Conservation (phyloP, 2,888 invertebrate genomes). For the Drosophila siamana region DNA sequence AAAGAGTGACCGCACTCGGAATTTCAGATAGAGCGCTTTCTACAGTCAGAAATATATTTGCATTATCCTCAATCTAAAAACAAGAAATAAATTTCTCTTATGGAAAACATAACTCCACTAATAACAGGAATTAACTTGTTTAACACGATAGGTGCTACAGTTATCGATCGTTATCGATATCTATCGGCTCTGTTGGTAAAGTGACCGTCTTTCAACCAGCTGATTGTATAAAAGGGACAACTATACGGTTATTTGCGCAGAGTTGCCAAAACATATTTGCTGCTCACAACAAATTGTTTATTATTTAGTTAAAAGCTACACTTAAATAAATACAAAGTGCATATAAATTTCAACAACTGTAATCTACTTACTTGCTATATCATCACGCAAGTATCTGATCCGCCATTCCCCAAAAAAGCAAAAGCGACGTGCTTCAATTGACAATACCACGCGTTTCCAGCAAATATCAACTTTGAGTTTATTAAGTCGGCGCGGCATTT, state of each 20-base stretch:
- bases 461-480: constrained; percentile 29
- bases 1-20: background rate
- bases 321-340: constrained; percentile 26
- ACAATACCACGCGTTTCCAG: constrained; percentile 27
- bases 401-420: background rate
- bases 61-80: too few species aligned
- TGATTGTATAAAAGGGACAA: constrained; percentile 41
- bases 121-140: too few species aligned
- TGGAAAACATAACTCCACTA: too few species aligned
- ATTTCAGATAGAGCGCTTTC: background rate
- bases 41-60: too few species aligned
- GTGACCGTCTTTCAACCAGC: constrained; percentile 43
- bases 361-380: background rate
- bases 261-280: constrained; percentile 41
- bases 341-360: background rate
- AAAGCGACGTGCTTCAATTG: background rate
- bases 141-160: constrained; percentile 28
- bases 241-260: constrained; percentile 19
- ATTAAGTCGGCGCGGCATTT: constrained; percentile 28
- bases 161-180: constrained; percentile 40
- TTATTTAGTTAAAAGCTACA: constrained; percentile 40
- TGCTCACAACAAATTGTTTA: constrained; percentile 57
- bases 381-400: background rate
- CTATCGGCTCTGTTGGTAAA: background rate
- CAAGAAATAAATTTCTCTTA: too few species aligned